A percentile compares a stretch with the other conserved stretches of the same genome.
Evolutionary conservation across 2,113 vertebrate genomes (phyloP).

Genomic region (Sinocyclocheilus anophthalmus): DNA sequence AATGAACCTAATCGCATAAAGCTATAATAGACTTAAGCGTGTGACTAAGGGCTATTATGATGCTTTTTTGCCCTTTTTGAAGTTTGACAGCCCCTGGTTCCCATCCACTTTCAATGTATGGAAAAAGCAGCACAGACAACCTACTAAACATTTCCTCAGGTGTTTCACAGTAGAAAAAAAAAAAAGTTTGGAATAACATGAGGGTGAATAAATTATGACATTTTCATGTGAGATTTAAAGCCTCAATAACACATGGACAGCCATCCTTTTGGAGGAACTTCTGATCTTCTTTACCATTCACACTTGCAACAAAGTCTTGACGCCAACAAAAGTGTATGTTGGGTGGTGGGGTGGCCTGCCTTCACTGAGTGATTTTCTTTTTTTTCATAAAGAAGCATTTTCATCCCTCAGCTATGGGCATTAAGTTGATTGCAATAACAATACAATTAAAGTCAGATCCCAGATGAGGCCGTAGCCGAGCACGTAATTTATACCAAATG

Average conservation of each 20-base stretch:
- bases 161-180: background rate
- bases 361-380: background rate
- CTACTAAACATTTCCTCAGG: background rate
- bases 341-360: background rate
- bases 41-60: background rate
- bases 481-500: constrained; percentile 4
- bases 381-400: background rate
- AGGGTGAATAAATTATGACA: background rate
- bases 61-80: background rate
- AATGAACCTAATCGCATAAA: too few species aligned
- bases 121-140: background rate
- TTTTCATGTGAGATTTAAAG: background rate
- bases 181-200: background rate
- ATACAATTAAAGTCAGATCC: background rate
- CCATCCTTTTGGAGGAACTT: background rate
- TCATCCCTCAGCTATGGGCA: too few species aligned
- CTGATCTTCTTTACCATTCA: background rate
- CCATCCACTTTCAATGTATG: background rate
- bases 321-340: too few species aligned
- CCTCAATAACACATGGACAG: background rate
- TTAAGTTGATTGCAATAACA: background rate
- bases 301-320: background rate
- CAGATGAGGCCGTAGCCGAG: background rate
- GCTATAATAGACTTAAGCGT: too few species aligned
- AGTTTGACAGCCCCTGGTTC: background rate